Evolutionary conservation across 2,797 vertebrate genomes (phyloP).

Genomic region (Onychomys arenicola): DNA sequence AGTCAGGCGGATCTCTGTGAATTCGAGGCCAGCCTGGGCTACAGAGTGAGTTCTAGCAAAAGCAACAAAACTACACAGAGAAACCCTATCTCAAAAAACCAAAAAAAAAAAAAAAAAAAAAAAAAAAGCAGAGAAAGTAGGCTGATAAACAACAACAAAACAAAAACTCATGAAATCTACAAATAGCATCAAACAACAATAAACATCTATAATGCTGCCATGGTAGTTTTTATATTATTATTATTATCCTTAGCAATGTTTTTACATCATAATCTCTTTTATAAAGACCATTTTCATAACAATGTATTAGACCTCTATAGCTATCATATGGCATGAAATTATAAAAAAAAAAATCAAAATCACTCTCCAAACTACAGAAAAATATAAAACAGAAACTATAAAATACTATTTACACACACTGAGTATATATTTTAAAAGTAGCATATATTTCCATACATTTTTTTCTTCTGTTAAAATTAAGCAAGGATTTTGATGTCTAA

Average conservation of each 20-base stretch:
- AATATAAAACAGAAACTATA: slow-evolving; percentile 63
- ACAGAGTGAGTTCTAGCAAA: too few relatives aligned
- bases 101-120: too few relatives aligned
- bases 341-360: slow-evolving; percentile 45
- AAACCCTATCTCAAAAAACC: too few relatives aligned
- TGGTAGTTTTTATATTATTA: background rate
- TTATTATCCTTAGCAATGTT: slow-evolving; percentile 34
- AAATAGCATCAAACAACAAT: background rate
- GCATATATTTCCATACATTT: background rate
- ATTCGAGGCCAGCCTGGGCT: too few relatives aligned
- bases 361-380: background rate
- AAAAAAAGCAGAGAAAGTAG: slow-evolving; percentile 22
- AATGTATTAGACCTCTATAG: slow-evolving; percentile 72
- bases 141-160: background rate
- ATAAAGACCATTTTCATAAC: slow-evolving; percentile 75
- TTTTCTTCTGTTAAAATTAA: slow-evolving; percentile 57
- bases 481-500: too few relatives aligned
- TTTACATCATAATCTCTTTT: slow-evolving; percentile 53
- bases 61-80: too few relatives aligned
- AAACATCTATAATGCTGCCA: background rate
- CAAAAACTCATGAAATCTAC: background rate
- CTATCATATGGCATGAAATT: slow-evolving; percentile 50
- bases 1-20: too few relatives aligned
- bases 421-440: slow-evolving; percentile 26
- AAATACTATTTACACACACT: background rate